Base-by-base conservation (phyloP, 1,140 invertebrate genomes). In the Sinonovacula constricta region DNA sequence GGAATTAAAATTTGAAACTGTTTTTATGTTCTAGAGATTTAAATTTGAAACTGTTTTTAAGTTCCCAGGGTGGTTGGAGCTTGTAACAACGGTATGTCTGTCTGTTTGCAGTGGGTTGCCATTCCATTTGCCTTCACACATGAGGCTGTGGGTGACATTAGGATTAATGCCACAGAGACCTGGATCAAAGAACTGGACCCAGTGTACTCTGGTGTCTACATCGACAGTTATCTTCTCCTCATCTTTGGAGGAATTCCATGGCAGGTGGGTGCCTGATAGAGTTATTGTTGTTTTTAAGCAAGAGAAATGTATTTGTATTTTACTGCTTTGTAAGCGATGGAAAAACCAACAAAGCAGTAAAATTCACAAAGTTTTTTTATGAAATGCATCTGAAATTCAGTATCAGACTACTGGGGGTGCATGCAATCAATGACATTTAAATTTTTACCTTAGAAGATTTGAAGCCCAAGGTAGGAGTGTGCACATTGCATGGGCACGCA, bases 221-320 rank as follows among this genome's bases (percentile, higher is more conserved):
- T 97, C 26, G 98, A 99, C 92, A 95, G 96, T 81, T 97, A 95
- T 28, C 92, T 99, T 66, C 92, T 99, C 59, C 93, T 99, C 10
- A 93, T 99, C 54, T 98, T 99, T 86, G 98, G 98, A 10, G 98
- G 98, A 30, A 99, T 99, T 85, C 98, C 98, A 0, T 99, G 98
- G 98, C 97, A 98, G 94, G 95, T 95, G 57, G n/a, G n/a, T n/a
- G n/a, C n/a, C n/a, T n/a, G n/a, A n/a, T n/a, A n/a, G n/a, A n/a
- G n/a, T n/a, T n/a, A n/a, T n/a, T n/a, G n/a, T n/a, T n/a, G n/a
- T n/a, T n/a, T n/a, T n/a, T n/a, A n/a, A n/a, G n/a, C n/a, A n/a
- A n/a, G n/a, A n/a, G n/a, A n/a, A n/a, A n/a, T n/a, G n/a, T n/a
- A n/a, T n/a, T n/a, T n/a, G n/a, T n/a, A n/a, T n/a, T n/a, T n/a